Evolutionary conservation across 2,888 invertebrate genomes (phyloP), one percentile per base, ranked within the genome.

Genomic region (Lampropteryx suffumata): DNA sequence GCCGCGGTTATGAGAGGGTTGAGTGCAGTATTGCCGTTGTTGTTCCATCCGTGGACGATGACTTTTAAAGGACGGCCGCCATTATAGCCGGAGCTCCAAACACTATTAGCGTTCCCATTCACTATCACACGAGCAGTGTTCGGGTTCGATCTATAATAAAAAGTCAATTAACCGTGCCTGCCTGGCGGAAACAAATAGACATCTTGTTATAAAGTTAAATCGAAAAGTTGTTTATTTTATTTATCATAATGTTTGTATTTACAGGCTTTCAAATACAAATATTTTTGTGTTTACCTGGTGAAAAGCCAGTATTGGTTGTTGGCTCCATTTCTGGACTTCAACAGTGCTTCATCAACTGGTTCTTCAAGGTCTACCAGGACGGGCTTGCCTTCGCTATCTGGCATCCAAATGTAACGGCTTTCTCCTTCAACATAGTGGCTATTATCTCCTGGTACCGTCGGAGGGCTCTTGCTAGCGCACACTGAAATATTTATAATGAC

Each of bases 321-420:
- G 9, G 78, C 79, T 7, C 83, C 84, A 52, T 78, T 82, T 53
- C 79, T 79, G 9, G 64, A 13, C 1, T 35, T 45, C 1, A 72
- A 21, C 0, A 67, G 2, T 0, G 27, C 36, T 6, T 72, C 55
- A 11, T 78, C 67, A 0, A 71, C 72, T 0, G 74, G 76, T 8
- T 67, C 74, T 0, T 74, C 57, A 1, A 89, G 64, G 57, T 90
- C 88, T 4, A 86, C 84, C 1, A 90, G 67, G 0, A 71, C 65
- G 0, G 82, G 79, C 0, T 62, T 63, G 1, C 81, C 84, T 0
- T 83, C 69, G 9, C 79, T 77, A 63, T 89, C 81, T 1, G 84
- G 80, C 77, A 89, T 85, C 86, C 87, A 89, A 43, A 89, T 73
- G 62, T 84, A 90, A 1, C 81, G 82, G 59, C 85, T 86, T 40